Evolutionary conservation across 2,888 invertebrate species (phyloP), one percentile per base, ranked within the genome.

Genomic region (Cremastinae sp.): DNA sequence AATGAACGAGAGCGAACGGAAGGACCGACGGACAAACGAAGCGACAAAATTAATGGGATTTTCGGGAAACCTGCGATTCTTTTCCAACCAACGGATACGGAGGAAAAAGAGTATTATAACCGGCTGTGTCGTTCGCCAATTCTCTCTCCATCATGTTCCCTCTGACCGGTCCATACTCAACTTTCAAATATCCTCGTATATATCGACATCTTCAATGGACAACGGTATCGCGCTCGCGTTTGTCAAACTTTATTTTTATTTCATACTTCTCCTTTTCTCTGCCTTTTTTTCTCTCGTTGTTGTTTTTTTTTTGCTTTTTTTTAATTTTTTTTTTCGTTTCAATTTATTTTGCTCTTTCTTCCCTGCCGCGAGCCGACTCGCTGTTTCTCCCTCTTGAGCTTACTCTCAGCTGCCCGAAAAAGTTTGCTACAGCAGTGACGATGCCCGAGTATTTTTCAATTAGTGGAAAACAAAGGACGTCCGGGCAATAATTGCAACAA

Each of bases 401-500:
- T 45, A 16, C 34, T 62, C 65, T 41, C 47, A 10, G 45, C 41
- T 41, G 64, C 28, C 49, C 70, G 76, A 78, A 74, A 78, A 79
- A 78, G 59, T 72, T 80, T 56, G 79, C 74, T 74, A 65, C 45
- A 54, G 76, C 68, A 75, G 71, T 43, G 71, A 62, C 74, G 71
- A 58, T 74, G 76, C 74, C 79, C 76, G 81, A 83, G 84, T 83
- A 84, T 85, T 84, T 85, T 85, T 85, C 84, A 85, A 84, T 85
- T 83, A 83, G 81, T 78, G 80, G 75, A 81, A 79, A 82, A 83
- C 85, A 84, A 84, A 84, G 84, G 79, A 83, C 73, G 80, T 78
- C 81, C 82, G 75, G 81, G 81, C 83, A 83, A 84, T 84, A 84
- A 84, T 84, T 84, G 84, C 84, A 82, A 83, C 83, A 82, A 80